A percentile compares a stretch with the other conserved stretches of the same genome.
Evolutionary conservation across 2,797 vertebrate genomes (phyloP).

Genomic region (Manis pentadactyla): DNA sequence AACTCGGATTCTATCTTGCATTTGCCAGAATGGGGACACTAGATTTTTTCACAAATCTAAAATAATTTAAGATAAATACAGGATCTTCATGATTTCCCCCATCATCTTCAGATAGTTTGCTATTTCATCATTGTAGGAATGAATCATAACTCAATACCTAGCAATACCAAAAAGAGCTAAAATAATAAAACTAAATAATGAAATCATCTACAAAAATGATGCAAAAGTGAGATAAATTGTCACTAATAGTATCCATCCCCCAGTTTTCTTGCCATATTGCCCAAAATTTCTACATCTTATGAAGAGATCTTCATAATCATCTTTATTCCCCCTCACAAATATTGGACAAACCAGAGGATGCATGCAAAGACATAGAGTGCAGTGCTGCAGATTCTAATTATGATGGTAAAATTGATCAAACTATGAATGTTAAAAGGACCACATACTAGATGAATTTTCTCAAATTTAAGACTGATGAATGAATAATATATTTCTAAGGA

Average conservation of each 20-base stretch:
- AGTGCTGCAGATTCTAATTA: not conserved
- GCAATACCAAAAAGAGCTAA: not conserved
- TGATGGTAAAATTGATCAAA: not conserved
- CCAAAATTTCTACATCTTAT: not conserved
- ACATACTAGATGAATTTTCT: not conserved
- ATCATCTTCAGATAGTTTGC: not conserved
- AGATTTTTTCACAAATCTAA: not conserved
- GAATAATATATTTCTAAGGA: not conserved
- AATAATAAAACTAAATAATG: not conserved
- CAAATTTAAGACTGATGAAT: not conserved
- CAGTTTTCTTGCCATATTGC: not conserved
- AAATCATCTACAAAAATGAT: not conserved
- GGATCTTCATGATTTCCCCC: not conserved
- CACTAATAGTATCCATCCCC: not conserved
- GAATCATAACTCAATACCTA: not conserved
- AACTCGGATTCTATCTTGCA: not conserved
- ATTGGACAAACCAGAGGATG: not conserved
- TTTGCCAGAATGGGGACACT: not conserved
- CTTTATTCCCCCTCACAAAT: not conserved
- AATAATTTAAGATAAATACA: not conserved
- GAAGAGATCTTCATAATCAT: not conserved
- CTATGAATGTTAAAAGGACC: not conserved
- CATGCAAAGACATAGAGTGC: not conserved
- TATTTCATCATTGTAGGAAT: slow-evolving; percentile 39
- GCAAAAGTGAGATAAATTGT: not conserved